Conservation (phyloP, 2,113 vertebrate genomes). For the Atractosteus spatula region DNA sequence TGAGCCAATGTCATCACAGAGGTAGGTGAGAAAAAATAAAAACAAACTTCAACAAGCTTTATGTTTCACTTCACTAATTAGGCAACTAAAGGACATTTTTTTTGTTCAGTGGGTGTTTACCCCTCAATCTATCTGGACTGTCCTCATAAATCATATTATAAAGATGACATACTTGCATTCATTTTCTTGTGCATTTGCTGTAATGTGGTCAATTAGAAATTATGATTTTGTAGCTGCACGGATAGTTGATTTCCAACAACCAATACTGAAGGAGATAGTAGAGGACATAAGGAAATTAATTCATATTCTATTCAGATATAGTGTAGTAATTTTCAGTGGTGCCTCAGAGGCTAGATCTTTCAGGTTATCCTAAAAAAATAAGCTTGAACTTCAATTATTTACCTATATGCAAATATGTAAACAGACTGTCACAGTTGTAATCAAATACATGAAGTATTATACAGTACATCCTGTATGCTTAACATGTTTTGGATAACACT, state of each 20-base stretch:
- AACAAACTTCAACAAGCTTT: background rate
- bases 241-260: conserved; percentile 29
- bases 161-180: conserved; percentile 37
- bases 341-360: no score
- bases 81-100: background rate
- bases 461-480: no score
- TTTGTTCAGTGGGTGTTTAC: background rate
- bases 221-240: conserved; percentile 51
- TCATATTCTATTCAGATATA: background rate
- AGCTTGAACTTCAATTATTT: no score
- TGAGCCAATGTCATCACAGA: no score
- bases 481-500: no score
- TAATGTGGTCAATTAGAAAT: conserved; percentile 60
- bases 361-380: no score
- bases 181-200: conserved; percentile 45
- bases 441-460: background rate
- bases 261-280: conserved; percentile 13
- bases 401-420: no score
- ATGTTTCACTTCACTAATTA: background rate
- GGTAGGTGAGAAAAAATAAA: no score
- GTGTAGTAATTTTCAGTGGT: background rate
- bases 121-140: conserved; percentile 9
- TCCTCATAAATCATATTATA: conserved; percentile 15
- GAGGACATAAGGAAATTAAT: background rate
- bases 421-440: background rate